phyloP scores from a whole-genome alignment of 2,113 vertebrate genomes.

The Ramphastos sulfuratus region DNA sequence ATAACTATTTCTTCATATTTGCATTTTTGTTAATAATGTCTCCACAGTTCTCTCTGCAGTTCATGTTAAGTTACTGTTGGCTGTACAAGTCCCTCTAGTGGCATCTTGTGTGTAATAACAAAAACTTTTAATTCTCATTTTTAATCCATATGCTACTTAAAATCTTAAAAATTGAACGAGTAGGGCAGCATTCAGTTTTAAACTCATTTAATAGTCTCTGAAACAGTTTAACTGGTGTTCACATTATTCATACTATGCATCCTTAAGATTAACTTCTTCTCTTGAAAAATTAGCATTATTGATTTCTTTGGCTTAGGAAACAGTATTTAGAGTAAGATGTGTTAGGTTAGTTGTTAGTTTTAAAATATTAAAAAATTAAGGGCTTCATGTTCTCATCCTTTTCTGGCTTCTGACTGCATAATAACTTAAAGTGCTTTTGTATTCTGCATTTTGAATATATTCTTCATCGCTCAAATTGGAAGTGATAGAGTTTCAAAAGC shows the following conservation, averaged over 20 bases:
- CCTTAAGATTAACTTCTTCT: neutral
- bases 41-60: neutral
- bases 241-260: neutral
- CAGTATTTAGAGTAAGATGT: neutral
- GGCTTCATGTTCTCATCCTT: neutral
- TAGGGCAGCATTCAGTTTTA: neutral
- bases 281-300: neutral
- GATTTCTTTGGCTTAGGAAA: neutral
- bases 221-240: neutral
- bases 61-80: slow-evolving; percentile 71
- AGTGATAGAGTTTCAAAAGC: neutral
- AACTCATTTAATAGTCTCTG: neutral
- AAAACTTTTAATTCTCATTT: neutral
- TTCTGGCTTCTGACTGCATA: neutral
- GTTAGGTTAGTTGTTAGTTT: neutral
- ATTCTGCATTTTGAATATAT: neutral
- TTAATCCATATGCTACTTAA: neutral
- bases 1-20: neutral
- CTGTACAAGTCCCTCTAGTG: slow-evolving; percentile 83
- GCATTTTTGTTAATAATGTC: slow-evolving; percentile 18
- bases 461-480: neutral
- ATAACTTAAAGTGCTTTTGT: neutral
- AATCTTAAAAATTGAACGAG: neutral
- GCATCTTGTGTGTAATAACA: slow-evolving; percentile 43
- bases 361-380: neutral